Evolutionary conservation across 2,888 invertebrate species (phyloP), one percentile per base, ranked within the genome.

Genomic region (Ametastegia equiseti): DNA sequence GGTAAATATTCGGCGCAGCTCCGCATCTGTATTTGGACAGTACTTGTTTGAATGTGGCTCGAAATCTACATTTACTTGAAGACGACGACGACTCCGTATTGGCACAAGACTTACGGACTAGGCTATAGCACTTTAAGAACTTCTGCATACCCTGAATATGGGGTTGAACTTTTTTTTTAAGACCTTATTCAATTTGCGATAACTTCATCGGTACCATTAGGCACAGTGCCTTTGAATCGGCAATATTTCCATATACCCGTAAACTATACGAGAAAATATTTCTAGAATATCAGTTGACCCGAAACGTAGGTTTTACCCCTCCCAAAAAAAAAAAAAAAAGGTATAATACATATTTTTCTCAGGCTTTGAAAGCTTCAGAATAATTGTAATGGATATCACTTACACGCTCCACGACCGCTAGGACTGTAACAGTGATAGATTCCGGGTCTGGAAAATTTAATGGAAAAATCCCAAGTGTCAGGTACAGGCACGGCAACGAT

Each of bases 391-490:
- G 87, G 88, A 86, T 88, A 89, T 89, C 89, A 87, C 87, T 87
- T 86, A 87, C 86, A 84, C 82, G 81, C 80, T 80, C 82, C 42
- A 69, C 69, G 73, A 60, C 69, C 60, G 36, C 80, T 60, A 67
- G 50, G 78, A 80, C 63, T 67, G 81, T 81, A 86, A 88, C 87
- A 87, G 89, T 91, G 91, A 91, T 91, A 91, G 90, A 91, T 91
- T 91, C 86, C 88, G 86, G 88, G 89, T 89, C 88, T 88, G 85
- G 89, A 87, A 90, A 89, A 90, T 90, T 90, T 90, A 91, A 91
- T 91, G 90, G 91, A 91, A 91, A 91, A 91, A 91, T 91, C 91
- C 90, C 86, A 87, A 88, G 88, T 91, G 91, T 91, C 91, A 90
- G 86, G 86, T 86, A 86, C 91, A 91, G 91, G 89, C 90, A 89